These are phyloP conservation scores for Heliconius nattereri DNA, from an alignment of 1,140 invertebrate species.

Conservation along the genomic window DNA sequence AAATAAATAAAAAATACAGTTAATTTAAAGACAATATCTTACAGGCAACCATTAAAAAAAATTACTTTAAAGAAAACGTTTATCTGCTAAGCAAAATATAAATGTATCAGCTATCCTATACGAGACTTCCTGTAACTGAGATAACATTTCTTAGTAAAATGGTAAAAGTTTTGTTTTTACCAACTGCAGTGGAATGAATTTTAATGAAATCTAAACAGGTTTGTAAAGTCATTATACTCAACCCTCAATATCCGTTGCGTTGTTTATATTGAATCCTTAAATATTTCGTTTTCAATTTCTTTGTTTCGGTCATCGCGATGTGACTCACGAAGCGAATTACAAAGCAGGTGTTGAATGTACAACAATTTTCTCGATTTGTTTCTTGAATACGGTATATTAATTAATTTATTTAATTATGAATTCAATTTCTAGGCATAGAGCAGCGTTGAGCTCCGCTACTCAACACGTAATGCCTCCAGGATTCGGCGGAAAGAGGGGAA, in stretches of 20 bases:
- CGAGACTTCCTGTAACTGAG: neutral
- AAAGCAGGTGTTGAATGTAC: neutral
- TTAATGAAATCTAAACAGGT: slow-evolving; percentile 6
- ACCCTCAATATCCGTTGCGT: neutral
- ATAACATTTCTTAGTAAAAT: neutral
- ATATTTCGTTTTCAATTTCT: neutral
- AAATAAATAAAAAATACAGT: no score
- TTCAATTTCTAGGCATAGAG: no score
- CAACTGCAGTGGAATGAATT: neutral
- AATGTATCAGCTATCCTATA: neutral
- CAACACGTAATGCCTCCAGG: no score
- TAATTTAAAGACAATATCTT: no score
- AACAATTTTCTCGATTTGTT: neutral
- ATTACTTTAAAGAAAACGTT: neutral
- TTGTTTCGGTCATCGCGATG: neutral
- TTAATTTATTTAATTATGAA: no score
- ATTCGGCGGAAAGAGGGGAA: no score
- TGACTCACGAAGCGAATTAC: neutral
- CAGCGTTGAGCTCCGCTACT: no score
- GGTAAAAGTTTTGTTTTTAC: slow-evolving; percentile 1
- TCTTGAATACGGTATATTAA: neutral
- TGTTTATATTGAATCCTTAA: neutral
- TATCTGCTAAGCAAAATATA: neutral
- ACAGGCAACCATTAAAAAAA: no score
- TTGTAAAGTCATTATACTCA: neutral